Conservation (phyloP, 2,797 vertebrate species). For the Parauchenoglanis punctatus region DNA sequence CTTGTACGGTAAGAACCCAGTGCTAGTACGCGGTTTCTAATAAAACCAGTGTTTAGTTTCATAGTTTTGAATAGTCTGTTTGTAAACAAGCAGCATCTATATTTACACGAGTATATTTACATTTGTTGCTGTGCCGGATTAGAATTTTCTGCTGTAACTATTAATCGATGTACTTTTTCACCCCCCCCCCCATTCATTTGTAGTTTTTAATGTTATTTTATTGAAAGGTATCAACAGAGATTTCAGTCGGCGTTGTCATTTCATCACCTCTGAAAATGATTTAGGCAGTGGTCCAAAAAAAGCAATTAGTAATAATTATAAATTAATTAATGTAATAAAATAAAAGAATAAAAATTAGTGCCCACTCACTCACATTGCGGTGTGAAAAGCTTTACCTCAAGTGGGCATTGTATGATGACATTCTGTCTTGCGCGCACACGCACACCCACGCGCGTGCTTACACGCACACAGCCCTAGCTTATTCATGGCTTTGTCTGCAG, state of each 20-base stretch:
- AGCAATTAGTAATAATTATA: no score
- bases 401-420: not conserved
- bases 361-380: not conserved
- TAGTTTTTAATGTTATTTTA: not conserved
- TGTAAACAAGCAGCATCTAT: no score
- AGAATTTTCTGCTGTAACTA: not conserved
- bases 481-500: conserved; percentile 41
- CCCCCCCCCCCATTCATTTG: not conserved
- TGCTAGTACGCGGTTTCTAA: not conserved
- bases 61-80: not conserved
- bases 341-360: not conserved
- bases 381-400: not conserved
- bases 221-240: not conserved
- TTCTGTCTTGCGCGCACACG: not conserved
- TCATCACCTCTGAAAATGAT: not conserved
- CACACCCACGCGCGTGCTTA: not conserved
- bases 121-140: not conserved
- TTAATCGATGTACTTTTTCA: not conserved
- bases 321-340: not conserved
- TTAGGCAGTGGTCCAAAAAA: not conserved
- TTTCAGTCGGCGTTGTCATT: not conserved
- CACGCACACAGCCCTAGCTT: not conserved
- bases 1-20: not conserved
- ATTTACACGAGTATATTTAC: not conserved
- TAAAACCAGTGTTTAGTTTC: not conserved